Conservation (phyloP, 2,888 invertebrate species). For the Himalopsyche anomala region DNA sequence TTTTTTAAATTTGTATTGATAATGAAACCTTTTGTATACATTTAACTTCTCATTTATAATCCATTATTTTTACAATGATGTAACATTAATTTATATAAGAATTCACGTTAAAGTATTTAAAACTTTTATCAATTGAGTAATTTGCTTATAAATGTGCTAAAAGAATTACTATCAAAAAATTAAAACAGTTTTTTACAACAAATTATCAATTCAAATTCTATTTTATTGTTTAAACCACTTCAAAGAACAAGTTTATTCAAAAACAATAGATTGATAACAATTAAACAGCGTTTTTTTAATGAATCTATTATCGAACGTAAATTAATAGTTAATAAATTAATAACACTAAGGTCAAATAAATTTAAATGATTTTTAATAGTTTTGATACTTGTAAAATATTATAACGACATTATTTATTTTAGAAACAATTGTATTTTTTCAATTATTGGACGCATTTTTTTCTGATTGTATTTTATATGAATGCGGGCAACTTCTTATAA, state of each 20-base stretch:
- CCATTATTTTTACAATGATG: neutral
- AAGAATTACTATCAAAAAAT: neutral
- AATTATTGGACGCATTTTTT: no score
- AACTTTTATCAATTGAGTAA: neutral
- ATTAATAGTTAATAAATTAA: neutral
- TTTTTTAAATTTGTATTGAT: no score
- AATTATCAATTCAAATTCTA: slow-evolving; percentile 11
- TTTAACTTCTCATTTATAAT: neutral
- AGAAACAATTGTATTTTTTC: no score
- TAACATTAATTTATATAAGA: neutral
- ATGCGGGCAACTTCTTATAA: no score
- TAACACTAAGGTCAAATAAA: no score
- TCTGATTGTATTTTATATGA: no score
- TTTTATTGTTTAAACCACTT: neutral
- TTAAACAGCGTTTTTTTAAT: neutral
- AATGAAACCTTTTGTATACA: neutral
- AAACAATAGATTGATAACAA: slow-evolving; percentile 19
- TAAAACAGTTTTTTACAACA: neutral
- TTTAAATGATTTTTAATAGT: no score
- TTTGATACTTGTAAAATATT: no score
- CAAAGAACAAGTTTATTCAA: neutral
- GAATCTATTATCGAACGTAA: neutral
- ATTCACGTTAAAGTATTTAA: neutral
- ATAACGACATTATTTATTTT: no score
- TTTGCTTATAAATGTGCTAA: neutral